Conservation (phyloP, 2,113 vertebrate genomes). For the Odobenus rosmarus region DNA sequence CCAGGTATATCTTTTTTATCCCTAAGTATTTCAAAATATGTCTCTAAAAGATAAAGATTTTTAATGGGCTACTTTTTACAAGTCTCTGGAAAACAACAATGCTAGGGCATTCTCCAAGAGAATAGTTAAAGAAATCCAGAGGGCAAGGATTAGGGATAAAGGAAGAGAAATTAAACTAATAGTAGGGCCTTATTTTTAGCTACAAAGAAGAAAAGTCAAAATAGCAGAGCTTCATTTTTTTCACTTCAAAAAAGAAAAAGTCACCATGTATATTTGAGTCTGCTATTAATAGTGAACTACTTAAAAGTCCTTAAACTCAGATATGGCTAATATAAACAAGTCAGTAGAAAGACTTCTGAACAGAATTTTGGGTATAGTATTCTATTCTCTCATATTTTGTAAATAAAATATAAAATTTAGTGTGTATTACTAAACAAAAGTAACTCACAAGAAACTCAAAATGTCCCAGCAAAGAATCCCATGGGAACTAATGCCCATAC, state of each 20-base stretch:
- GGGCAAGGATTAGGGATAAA: neutral
- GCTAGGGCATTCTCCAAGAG: neutral
- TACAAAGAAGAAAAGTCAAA: constrained; percentile 26
- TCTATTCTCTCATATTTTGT: neutral
- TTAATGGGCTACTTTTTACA: neutral
- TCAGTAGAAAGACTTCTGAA: neutral
- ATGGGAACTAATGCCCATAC: neutral
- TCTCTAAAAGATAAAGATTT: constrained; percentile 5
- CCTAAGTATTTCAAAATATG: constrained; percentile 50
- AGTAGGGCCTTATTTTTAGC: neutral
- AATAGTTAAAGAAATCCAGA: constrained; percentile 46
- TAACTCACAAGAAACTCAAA: neutral
- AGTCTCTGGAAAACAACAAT: neutral
- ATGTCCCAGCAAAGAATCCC: neutral
- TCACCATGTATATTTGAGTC: neutral
- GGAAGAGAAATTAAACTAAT: constrained; percentile 13
- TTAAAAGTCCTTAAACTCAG: constrained; percentile 3
- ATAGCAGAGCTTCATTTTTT: neutral
- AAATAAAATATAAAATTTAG: constrained; percentile 46
- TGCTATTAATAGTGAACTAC: neutral
- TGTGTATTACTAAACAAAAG: neutral
- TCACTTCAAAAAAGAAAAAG: constrained; percentile 35
- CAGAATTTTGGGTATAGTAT: neutral
- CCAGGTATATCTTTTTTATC: neutral
- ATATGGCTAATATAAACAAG: neutral